These are phyloP conservation scores for Dipodomys stephensi DNA, from an alignment of 2,113 vertebrate genomes.

Conservation along the genomic window DNA sequence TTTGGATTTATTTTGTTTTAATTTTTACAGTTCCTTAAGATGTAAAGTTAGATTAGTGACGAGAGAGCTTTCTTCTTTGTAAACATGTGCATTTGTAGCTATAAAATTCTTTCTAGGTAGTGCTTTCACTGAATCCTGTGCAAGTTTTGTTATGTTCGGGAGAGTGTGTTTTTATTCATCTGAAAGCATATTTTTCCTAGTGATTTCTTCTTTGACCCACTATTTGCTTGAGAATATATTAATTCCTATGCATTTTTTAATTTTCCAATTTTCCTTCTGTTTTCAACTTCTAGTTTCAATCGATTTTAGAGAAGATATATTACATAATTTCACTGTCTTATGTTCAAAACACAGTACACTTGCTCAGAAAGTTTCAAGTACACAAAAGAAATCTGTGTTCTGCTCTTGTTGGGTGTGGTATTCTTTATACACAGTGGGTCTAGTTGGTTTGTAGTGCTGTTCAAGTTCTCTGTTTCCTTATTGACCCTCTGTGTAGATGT, in stretches of 20 bases:
- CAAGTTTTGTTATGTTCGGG: neutral
- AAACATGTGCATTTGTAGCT: neutral
- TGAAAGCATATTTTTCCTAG: neutral
- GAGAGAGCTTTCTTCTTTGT: neutral
- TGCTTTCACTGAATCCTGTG: neutral
- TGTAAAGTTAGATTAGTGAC: neutral
- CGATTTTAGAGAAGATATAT: neutral
- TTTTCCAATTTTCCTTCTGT: neutral
- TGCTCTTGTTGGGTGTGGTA: neutral
- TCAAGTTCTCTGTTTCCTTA: neutral
- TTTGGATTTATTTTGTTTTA: neutral
- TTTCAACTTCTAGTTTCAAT: slow-evolving; percentile 3
- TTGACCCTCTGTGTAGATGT: neutral
- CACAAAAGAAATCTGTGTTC: neutral
- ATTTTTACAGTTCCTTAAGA: neutral
- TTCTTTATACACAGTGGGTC: neutral
- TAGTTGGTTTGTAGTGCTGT: neutral
- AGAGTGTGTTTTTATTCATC: neutral
- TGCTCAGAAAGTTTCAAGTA: neutral
- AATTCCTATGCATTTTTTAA: neutral
- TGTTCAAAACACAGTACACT: neutral
- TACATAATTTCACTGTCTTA: neutral
- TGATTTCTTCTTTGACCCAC: neutral
- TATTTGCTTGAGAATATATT: neutral
- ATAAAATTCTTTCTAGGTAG: neutral